Evolutionary conservation across 2,113 vertebrate species (phyloP), one percentile per base, ranked within the genome.

Genomic region (Chaetorhynchus papuensis): DNA sequence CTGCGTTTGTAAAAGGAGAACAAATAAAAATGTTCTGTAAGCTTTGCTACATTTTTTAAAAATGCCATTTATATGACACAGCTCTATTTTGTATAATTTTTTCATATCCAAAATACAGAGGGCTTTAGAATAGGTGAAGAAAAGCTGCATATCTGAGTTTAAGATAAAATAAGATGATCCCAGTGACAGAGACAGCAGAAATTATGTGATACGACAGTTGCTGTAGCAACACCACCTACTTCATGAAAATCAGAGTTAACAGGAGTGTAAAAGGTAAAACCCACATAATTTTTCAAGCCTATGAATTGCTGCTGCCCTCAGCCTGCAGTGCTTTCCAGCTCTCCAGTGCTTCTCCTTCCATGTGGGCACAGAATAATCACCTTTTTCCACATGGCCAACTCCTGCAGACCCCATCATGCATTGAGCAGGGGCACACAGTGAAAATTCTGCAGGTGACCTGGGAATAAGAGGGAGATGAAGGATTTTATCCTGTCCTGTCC

Each of bases 221-320:
- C 98, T 98, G 95, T 97, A 97, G 98, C 97, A 98, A 98, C 98
- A 98, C 97, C 94, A 85, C 98, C 98, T 91, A 98, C 98, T 95
- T 96, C 49, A 79, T 96, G 96, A 97, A 97, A 97, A 97, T 97
- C 93, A 79, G 87, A 94, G 90, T 96, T 97, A 96, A 96, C 94
- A 90, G 96, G 96, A 97, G 96, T 95, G 96, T 91, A 85, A 93
- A 97, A 96, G 96, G 95, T 97, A 94, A 94, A 94, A 93, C 93
- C 88, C 78, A 31, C 90, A 95, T 94, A 89, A 94, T 97, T 97
- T 96, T 96, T 92, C 91, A 88, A 91, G 72, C 71, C 74, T 57
- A 0, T 93, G 90, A 89, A 85, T 97, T 93, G 77, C 61, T 91
- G 84, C 85, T 96, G 92, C 87, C 97, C 95, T 90, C 91, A 87